Conservation (phyloP, 2,113 vertebrate species). For the Notarius lentiginosus region DNA sequence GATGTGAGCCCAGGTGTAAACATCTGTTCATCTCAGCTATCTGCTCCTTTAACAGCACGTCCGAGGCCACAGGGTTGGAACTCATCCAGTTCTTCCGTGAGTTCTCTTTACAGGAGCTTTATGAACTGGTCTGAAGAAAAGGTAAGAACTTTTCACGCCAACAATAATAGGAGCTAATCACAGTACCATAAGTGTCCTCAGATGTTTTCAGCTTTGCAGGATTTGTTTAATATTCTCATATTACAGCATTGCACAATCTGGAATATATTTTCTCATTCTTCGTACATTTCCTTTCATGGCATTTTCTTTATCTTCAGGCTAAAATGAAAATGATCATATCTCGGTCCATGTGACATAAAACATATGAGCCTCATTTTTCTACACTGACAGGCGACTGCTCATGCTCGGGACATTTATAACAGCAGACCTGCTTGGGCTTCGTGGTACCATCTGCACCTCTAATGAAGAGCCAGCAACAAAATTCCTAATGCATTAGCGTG, state of each 20-base stretch:
- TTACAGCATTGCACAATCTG: neutral
- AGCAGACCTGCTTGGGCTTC: slow-evolving; percentile 4
- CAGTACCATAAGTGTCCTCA: neutral
- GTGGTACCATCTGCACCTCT: slow-evolving; percentile 41
- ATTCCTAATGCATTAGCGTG: neutral
- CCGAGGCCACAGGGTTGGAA: neutral
- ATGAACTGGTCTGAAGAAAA: neutral
- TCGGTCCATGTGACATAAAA: neutral
- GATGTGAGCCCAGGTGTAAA: neutral
- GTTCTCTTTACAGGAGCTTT: neutral
- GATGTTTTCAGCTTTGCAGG: neutral
- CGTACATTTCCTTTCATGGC: neutral
- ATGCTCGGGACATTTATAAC: slow-evolving; percentile 13
- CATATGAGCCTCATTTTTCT: slow-evolving; percentile 20
- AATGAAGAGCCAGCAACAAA: slow-evolving; percentile 30
- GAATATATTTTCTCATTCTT: neutral
- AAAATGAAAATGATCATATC: slow-evolving; percentile 2
- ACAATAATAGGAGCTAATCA: neutral
- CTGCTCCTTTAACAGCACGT: neutral
- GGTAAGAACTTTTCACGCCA: neutral
- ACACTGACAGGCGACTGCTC: slow-evolving; percentile 10
- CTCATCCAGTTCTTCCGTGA: neutral
- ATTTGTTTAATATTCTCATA: slow-evolving; percentile 21
- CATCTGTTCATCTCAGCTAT: slow-evolving; percentile 13
- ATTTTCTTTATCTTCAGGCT: slow-evolving; percentile 18